Evolutionary conservation across 2,797 vertebrate species (phyloP), one percentile per base, ranked within the genome.

Genomic region (Oreochromis mossambicus): DNA sequence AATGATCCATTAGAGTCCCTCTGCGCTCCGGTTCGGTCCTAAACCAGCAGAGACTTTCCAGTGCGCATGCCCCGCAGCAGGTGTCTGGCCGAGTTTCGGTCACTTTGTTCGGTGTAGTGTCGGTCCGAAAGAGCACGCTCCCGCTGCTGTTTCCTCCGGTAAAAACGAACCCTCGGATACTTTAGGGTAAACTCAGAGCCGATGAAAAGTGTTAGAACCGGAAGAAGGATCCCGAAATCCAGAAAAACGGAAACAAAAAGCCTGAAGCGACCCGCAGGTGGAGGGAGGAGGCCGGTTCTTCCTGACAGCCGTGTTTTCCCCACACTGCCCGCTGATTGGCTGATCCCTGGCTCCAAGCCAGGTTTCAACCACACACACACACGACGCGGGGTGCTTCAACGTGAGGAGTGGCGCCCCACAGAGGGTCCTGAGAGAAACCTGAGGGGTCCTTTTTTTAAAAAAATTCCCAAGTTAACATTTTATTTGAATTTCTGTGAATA

Each of bases 241-340:
- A 24, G 46, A 24, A 51, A 52, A 66, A 55, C n/a, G 43, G 41
- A 46, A 70, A 73, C 24, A 34, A 78, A 17, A 29, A 54, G 77
- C 21, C 26, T 48, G 43, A 29, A 78, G 32, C 55, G 15, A 66
- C 6, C 48, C 32, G 73, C 83, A 81, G 83, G 79, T 78, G 79
- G 34, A 52, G 66, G 36, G 75, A 43, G 43, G 21, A 43, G 66
- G 48, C 77, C 63, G 41, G 83, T 70, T 81, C 77, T 87, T 89
- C 88, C 83, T 85, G 85, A 73, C 77, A 32, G 80, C 76, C 55
- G 66, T 51, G 83, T 80, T 84, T 56, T 32, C 52, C 78, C 11
- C 46, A 78, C 76, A 41, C 56, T 50, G 43, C 50, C 2, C 32
- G 51, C 79, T 89, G 84, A 84, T 84, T 87, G 83, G 85, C 36